Percentiles rank a stretch among this genome's conserved stretches.
Conservation (phyloP, 2,113 vertebrate species). For the Acanthisitta chloris region DNA sequence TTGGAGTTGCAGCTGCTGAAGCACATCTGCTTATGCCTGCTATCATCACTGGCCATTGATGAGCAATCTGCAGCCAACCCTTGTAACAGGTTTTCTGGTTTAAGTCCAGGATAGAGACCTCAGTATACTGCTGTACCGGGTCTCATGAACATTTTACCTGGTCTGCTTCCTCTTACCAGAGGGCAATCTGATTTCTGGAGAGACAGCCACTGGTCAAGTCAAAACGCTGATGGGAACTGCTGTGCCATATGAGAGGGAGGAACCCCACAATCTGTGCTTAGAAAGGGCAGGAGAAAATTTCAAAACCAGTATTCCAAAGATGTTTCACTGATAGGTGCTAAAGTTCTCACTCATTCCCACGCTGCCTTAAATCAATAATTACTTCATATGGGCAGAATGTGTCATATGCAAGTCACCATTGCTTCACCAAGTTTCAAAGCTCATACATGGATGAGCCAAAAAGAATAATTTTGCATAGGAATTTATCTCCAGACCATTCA, state of each 20-base stretch:
- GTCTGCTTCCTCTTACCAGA: neutral
- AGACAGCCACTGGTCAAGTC: neutral
- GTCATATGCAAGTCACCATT: neutral
- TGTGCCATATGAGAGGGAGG: rapidly evolving
- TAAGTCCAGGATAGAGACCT: neutral
- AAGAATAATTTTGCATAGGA: neutral
- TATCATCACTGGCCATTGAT: neutral
- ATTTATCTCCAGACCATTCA: neutral
- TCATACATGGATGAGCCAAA: neutral
- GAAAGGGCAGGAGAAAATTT: neutral
- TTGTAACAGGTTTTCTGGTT: neutral
- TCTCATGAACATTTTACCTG: neutral
- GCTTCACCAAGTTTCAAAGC: neutral
- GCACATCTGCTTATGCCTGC: neutral
- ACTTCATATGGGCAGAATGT: neutral
- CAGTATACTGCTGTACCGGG: neutral
- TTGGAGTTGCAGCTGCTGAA: neutral
- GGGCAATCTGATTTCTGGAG: neutral
- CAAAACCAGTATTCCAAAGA: neutral
- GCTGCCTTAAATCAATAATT: neutral
- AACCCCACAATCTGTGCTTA: neutral
- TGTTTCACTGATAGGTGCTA: neutral
- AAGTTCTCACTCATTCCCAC: neutral
- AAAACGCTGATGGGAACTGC: rapidly evolving
- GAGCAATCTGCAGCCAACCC: neutral